A percentile compares a stretch with the other conserved stretches of the same genome.
Evolutionary conservation across 2,888 invertebrate species (phyloP).

Genomic region (Tribolium freemani): DNA sequence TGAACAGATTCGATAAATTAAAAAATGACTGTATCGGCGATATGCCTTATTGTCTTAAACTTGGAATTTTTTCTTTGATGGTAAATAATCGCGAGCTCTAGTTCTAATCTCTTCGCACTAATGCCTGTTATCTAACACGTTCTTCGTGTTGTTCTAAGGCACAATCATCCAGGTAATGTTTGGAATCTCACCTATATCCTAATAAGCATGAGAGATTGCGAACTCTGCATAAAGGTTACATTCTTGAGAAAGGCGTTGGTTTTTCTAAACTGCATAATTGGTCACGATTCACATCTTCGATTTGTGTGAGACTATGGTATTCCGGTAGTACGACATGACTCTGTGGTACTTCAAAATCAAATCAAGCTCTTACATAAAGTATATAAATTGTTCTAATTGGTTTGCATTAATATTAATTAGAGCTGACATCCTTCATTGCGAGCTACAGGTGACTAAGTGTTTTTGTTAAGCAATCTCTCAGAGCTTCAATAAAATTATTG

Average conservation of each 20-base stretch:
- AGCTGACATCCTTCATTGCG: background rate
- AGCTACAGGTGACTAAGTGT: background rate
- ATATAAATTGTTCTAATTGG: background rate
- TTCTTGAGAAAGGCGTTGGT: constrained; percentile 49
- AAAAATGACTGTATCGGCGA: no score
- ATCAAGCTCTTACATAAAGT: no score
- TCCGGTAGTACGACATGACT: background rate
- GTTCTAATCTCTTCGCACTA: background rate
- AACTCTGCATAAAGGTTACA: constrained; percentile 44
- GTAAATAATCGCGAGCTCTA: background rate
- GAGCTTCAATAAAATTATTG: background rate
- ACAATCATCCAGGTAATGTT: constrained; percentile 12
- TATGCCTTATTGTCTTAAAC: no score
- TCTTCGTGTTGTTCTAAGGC: background rate
- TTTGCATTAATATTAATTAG: constrained; percentile 7
- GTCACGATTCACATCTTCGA: constrained; percentile 45
- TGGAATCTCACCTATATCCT: constrained; percentile 41
- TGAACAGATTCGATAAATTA: no score
- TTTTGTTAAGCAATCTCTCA: background rate
- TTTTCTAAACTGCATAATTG: constrained; percentile 44
- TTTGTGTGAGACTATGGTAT: constrained; percentile 5
- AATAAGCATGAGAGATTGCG: constrained; percentile 22
- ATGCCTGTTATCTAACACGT: background rate
- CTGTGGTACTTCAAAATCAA: background rate
- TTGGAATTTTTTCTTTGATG: no score